Evolutionary conservation across 2,113 vertebrate species (phyloP).

Genomic region (Egretta garzetta): DNA sequence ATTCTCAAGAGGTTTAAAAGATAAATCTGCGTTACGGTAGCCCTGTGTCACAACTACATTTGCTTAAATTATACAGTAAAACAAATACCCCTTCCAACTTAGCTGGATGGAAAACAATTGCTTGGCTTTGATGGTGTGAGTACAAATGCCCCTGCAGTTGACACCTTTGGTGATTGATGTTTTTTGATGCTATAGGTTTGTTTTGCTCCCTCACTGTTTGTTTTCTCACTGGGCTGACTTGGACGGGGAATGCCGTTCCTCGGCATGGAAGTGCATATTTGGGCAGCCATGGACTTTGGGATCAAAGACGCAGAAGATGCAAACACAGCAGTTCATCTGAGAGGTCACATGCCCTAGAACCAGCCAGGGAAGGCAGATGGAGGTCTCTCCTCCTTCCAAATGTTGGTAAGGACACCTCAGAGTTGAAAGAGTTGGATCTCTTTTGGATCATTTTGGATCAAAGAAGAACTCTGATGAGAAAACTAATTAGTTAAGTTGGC

Average conservation of each 20-base stretch:
- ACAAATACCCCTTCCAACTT: not conserved
- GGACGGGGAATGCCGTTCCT: not conserved
- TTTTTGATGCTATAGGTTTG: slow-evolving; percentile 48
- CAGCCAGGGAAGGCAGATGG: not conserved
- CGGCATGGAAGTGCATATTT: not conserved
- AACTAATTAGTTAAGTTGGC: not conserved
- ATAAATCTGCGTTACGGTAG: not conserved
- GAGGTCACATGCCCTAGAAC: not conserved
- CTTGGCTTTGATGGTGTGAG: not conserved
- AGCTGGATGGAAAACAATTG: not conserved
- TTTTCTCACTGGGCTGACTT: slow-evolving; percentile 30
- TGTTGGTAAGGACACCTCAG: not conserved
- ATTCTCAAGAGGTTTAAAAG: not conserved
- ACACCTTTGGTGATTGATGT: slow-evolving; percentile 18
- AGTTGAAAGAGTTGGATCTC: not conserved
- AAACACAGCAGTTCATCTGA: not conserved
- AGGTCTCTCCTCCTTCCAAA: not conserved
- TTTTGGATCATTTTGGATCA: not conserved
- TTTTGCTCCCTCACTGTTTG: slow-evolving; percentile 49
- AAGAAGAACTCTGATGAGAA: not conserved
- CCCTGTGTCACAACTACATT: not conserved
- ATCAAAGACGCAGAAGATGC: not conserved
- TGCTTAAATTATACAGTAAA: not conserved
- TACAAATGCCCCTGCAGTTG: not conserved
- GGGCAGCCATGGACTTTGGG: slow-evolving; percentile 11